Percentiles rank a stretch among this genome's conserved stretches.
These are phyloP conservation scores for Drosophila insularis DNA, from an alignment of 1,140 invertebrate genomes.

Conservation along the genomic window DNA sequence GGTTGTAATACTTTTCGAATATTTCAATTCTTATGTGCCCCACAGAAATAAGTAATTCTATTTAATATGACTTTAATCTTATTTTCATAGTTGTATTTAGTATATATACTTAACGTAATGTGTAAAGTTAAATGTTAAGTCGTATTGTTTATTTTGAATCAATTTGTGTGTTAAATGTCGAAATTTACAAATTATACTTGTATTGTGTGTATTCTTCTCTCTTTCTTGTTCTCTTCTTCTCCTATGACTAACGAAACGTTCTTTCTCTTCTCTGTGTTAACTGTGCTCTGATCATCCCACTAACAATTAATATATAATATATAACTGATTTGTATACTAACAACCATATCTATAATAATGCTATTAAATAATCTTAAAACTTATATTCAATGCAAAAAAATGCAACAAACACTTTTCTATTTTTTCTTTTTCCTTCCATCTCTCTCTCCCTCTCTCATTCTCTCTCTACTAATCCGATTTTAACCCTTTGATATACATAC, in stretches of 20 bases:
- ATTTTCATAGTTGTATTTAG: constrained; percentile 5
- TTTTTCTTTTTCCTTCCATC: constrained; percentile 46
- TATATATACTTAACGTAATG: neutral
- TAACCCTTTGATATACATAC: constrained; percentile 4
- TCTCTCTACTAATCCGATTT: constrained; percentile 8
- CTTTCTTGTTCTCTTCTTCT: constrained; percentile 56
- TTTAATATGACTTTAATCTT: neutral
- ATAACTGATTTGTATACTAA: constrained; percentile 8
- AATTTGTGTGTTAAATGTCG: constrained; percentile 49
- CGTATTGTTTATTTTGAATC: constrained; percentile 7
- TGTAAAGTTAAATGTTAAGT: constrained; percentile 1
- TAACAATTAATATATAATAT: constrained; percentile 15
- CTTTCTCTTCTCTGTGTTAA: constrained; percentile 53
- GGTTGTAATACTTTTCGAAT: no score
- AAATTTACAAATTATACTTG: constrained; percentile 75
- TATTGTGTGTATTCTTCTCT: constrained; percentile 74
- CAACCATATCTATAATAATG: neutral
- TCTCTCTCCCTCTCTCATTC: constrained; percentile 33
- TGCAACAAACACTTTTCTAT: constrained; percentile 51
- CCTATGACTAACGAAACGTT: constrained; percentile 53
- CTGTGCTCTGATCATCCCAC: constrained; percentile 58
- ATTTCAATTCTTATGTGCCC: no score
- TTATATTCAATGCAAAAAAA: constrained; percentile 57
- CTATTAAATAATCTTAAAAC: constrained; percentile 24
- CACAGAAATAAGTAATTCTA: no score